phyloP scores from a whole-genome alignment of 2,113 vertebrate genomes.

The Syrmaticus mikado region DNA sequence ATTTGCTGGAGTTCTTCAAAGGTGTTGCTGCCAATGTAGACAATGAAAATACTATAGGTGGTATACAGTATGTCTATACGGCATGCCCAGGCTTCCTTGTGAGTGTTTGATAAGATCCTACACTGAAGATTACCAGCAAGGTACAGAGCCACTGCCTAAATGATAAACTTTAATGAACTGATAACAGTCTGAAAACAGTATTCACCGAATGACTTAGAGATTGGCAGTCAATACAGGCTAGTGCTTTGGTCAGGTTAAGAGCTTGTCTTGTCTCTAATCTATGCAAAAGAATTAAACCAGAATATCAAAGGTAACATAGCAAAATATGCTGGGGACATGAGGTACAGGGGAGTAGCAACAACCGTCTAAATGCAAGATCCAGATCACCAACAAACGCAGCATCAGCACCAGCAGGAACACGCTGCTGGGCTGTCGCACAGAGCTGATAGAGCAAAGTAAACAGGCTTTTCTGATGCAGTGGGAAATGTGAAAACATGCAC shows the following conservation, averaged over 20 bases:
- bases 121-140: constrained; percentile 49
- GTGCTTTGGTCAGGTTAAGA: constrained; percentile 41
- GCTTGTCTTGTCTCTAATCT: constrained; percentile 62
- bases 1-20: constrained; percentile 66
- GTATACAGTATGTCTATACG: constrained; percentile 21
- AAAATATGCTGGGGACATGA: background rate
- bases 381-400: constrained; percentile 34
- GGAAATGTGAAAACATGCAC: background rate
- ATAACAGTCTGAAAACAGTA: constrained; percentile 54
- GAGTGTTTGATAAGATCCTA: constrained; percentile 52
- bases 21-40: constrained; percentile 55
- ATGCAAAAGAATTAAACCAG: constrained; percentile 51
- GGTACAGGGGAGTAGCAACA: background rate
- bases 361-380: constrained; percentile 18
- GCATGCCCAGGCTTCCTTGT: constrained; percentile 20
- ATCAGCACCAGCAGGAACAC: background rate
- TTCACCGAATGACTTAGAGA: background rate
- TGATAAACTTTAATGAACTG: constrained; percentile 70
- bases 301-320: constrained; percentile 66
- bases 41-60: constrained; percentile 37
- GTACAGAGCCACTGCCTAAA: constrained; percentile 35
- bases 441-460: background rate
- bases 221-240: background rate
- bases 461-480: background rate
- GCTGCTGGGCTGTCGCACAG: background rate